These are phyloP conservation scores for Tauraco hartlaubi DNA, from an alignment of 2,797 vertebrate species.

Conservation along the genomic window DNA sequence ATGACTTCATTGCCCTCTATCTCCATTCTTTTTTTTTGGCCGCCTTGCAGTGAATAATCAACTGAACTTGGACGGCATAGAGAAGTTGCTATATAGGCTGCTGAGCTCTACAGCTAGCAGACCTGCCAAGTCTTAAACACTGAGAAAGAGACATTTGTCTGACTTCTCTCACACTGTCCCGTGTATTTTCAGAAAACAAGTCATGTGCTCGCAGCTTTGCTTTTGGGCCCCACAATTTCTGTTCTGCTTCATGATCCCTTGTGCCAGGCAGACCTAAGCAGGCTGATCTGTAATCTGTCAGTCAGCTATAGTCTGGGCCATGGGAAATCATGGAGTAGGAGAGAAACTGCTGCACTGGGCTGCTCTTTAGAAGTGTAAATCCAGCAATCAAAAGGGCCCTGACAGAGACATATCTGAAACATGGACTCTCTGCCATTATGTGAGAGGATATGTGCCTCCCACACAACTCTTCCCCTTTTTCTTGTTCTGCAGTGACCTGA, in stretches of 20 bases:
- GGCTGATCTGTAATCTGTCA: conserved; percentile 37
- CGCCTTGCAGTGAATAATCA: conserved; percentile 56
- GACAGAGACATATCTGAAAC: conserved; percentile 32
- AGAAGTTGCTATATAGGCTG: conserved; percentile 55
- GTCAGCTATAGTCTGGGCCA: conserved; percentile 33
- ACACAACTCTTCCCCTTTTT: conserved; percentile 7
- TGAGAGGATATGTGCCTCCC: conserved; percentile 11
- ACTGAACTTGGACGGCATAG: conserved; percentile 55
- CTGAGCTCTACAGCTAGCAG: conserved; percentile 47
- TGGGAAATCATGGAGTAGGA: conserved; percentile 34
- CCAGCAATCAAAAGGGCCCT: conserved; percentile 36
- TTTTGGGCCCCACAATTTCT: conserved; percentile 39
- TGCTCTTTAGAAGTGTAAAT: conserved; percentile 54
- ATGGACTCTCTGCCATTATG: background rate
- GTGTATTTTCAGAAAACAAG: conserved; percentile 74
- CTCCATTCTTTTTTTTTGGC: conserved; percentile 43
- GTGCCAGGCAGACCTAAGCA: conserved; percentile 60
- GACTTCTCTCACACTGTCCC: conserved; percentile 68
- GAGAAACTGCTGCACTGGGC: conserved; percentile 7
- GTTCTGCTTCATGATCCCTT: conserved; percentile 53
- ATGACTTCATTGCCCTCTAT: conserved; percentile 63
- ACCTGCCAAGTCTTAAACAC: conserved; percentile 57
- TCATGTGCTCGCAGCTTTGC: conserved; percentile 57
- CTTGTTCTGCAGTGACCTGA: conserved; percentile 32
- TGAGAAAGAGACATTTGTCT: conserved; percentile 70